These are phyloP conservation scores for Ceratosolen solmsi DNA, from an alignment of 1,140 invertebrate species.

Conservation along the genomic window DNA sequence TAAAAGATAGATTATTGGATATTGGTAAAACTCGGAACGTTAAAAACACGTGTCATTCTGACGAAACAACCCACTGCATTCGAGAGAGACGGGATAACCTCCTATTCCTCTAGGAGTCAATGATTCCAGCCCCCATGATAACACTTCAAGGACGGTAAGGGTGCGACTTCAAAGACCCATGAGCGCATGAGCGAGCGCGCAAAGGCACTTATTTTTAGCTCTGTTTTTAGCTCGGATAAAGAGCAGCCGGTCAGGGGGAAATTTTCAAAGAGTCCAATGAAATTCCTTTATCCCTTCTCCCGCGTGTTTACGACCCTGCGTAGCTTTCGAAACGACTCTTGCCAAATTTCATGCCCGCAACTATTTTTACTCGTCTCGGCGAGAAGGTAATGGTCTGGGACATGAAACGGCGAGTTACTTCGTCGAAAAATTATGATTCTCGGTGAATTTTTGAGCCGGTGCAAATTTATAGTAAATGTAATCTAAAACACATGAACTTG, in stretches of 20 bases:
- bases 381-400: background rate
- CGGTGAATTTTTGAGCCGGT: too few relatives aligned
- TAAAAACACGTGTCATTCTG: background rate
- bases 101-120: background rate
- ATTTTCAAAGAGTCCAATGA: conserved; percentile 24
- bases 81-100: background rate
- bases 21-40: background rate
- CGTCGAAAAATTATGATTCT: background rate
- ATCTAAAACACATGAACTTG: too few relatives aligned
- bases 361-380: conserved; percentile 2
- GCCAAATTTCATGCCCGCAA: conserved; percentile 1
- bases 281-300: background rate
- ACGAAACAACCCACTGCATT: background rate
- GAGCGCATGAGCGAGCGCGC: conserved; percentile 46
- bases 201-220: conserved; percentile 72
- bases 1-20: too few relatives aligned
- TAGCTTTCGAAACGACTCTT: background rate
- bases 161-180: conserved; percentile 41
- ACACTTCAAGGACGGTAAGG: background rate
- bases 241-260: conserved; percentile 55
- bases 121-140: too few relatives aligned
- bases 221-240: conserved; percentile 70
- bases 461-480: too few relatives aligned
- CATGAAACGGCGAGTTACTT: background rate
- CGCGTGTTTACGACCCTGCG: conserved; percentile 16